Conservation (phyloP, 2,797 vertebrate species). For the Anabas testudineus region DNA sequence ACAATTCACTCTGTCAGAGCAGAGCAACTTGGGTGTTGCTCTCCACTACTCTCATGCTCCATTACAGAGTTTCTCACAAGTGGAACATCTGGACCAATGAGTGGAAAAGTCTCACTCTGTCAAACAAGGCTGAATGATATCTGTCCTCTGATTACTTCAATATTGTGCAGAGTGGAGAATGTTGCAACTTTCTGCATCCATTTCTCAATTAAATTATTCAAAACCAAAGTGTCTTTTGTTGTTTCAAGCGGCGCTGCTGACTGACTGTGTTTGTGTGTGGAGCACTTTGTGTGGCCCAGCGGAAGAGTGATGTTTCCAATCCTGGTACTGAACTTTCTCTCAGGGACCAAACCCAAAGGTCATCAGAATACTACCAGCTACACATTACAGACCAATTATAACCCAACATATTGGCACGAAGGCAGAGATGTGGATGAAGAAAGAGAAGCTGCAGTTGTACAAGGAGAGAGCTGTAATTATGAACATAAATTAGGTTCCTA, state of each 20-base stretch:
- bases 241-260: slow-evolving; percentile 4
- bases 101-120: slow-evolving; percentile 49
- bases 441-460: slow-evolving; percentile 5
- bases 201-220: slow-evolving; percentile 31
- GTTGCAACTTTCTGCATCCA: slow-evolving; percentile 29
- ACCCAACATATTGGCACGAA: slow-evolving; percentile 30
- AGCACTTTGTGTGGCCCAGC: slow-evolving; percentile 43
- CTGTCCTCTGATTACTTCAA: slow-evolving; percentile 40
- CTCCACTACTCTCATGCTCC: slow-evolving; percentile 49
- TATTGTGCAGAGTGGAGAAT: slow-evolving; percentile 13
- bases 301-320: slow-evolving; percentile 70
- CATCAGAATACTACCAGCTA: slow-evolving; percentile 44
- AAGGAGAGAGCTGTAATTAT: slow-evolving; percentile 6
- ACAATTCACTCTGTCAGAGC: slow-evolving; percentile 52
- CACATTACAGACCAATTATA: slow-evolving; percentile 57
- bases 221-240: slow-evolving; percentile 15
- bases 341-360: slow-evolving; percentile 57
- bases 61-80: slow-evolving; percentile 35
- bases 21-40: slow-evolving; percentile 45
- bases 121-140: slow-evolving; percentile 70
- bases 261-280: slow-evolving; percentile 18
- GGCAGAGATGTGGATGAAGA: slow-evolving; percentile 33
- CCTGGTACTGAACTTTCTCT: slow-evolving; percentile 62
- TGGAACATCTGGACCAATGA: slow-evolving; percentile 56
- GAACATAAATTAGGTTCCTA: slow-evolving; percentile 20